A percentile compares a stretch with the other conserved stretches of the same genome.
phyloP scores from a whole-genome alignment of 2,797 vertebrate genomes.

The Enteromius mattozi region DNA sequence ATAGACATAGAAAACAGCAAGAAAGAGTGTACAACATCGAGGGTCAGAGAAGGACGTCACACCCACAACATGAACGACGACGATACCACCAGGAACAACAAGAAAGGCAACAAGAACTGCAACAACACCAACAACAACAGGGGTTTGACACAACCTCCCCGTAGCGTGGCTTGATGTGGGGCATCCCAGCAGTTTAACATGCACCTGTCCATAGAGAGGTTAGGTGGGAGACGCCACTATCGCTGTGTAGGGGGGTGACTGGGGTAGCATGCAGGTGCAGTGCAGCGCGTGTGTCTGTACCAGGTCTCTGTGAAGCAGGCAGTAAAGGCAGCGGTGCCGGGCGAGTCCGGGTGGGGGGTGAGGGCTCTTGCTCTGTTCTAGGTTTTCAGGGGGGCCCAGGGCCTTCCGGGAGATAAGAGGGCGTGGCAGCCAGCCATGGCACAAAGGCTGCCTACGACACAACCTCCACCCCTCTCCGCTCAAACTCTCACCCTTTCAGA shows the following conservation, averaged over 20 bases:
- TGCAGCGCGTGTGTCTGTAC: slow-evolving; percentile 73
- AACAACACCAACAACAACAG: slow-evolving; percentile 75
- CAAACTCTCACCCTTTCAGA: slow-evolving; percentile 69
- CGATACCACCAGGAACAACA: slow-evolving; percentile 65
- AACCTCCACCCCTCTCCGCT: slow-evolving; percentile 66
- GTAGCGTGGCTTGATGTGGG: slow-evolving; percentile 89
- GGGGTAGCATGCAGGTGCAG: slow-evolving; percentile 78
- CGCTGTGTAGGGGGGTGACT: slow-evolving; percentile 66
- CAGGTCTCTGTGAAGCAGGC: slow-evolving; percentile 70
- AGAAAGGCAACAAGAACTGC: slow-evolving; percentile 63
- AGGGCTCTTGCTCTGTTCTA: slow-evolving; percentile 68
- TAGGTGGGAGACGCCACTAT: slow-evolving; percentile 73
- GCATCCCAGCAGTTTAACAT: slow-evolving; percentile 89
- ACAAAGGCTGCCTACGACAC: slow-evolving; percentile 60
- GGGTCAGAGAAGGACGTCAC: slow-evolving; percentile 63
- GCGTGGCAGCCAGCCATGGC: slow-evolving; percentile 54
- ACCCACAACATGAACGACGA: slow-evolving; percentile 66
- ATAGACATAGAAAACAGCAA: slow-evolving; percentile 62
- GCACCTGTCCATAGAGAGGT: slow-evolving; percentile 82
- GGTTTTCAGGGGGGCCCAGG: slow-evolving; percentile 64
- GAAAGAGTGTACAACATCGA: slow-evolving; percentile 64
- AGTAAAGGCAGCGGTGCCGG: slow-evolving; percentile 71
- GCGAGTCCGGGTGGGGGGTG: slow-evolving; percentile 67
- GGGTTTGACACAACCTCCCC: slow-evolving; percentile 84
- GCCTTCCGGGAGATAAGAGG: slow-evolving; percentile 64